Percentiles rank a stretch among this genome's conserved stretches.
phyloP scores from a whole-genome alignment of 2,113 vertebrate genomes.

The Pollimyrus isidori region DNA sequence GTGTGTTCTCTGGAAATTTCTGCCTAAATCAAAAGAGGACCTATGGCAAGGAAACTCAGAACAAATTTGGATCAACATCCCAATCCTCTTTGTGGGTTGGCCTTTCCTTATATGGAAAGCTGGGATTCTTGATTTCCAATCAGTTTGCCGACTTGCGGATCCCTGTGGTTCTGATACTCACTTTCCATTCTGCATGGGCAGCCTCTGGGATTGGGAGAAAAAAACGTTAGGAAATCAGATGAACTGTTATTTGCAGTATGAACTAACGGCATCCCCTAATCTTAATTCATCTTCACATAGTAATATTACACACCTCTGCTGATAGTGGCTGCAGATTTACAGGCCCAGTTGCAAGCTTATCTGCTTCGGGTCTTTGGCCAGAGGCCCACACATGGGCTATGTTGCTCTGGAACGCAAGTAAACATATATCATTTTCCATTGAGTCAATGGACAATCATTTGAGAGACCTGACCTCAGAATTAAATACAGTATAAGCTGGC shows the following conservation, averaged over 20 bases:
- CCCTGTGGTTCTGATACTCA: background rate
- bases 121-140: background rate
- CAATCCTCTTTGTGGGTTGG: background rate
- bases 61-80: background rate
- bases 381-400: background rate
- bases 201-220: background rate
- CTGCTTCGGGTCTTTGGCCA: background rate
- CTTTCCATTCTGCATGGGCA: background rate
- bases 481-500: background rate
- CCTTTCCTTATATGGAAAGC: background rate
- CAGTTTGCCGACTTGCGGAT: background rate
- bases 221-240: background rate
- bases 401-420: background rate
- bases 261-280: background rate
- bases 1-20: background rate
- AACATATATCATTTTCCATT: constrained; percentile 14
- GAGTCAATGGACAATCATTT: constrained; percentile 14
- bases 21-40: background rate
- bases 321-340: background rate
- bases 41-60: background rate
- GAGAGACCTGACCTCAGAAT: background rate
- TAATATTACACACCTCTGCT: background rate
- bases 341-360: background rate
- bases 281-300: background rate
- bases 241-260: background rate